Evolutionary conservation across 2,797 vertebrate species (phyloP).

Genomic region (Mionectes olivaceus): DNA sequence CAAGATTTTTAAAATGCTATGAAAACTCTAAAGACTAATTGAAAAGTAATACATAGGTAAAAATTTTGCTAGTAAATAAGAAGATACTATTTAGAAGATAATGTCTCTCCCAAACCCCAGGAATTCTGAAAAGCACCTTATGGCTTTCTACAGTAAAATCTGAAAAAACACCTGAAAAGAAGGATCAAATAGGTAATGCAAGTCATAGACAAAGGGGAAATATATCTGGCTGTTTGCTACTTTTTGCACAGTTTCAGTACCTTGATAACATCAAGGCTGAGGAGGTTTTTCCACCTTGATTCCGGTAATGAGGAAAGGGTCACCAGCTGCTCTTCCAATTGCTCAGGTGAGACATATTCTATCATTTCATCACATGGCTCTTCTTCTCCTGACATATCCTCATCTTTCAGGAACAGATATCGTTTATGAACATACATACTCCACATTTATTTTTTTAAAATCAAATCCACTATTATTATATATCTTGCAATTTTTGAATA

Average conservation of each 20-base stretch:
- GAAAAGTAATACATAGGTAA: not conserved
- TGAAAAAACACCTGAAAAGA: not conserved
- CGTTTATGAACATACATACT: not conserved
- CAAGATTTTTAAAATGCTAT: not conserved
- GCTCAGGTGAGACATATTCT: conserved; percentile 87
- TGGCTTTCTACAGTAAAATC: not conserved
- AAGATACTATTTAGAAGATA: not conserved
- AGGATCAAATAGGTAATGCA: not conserved
- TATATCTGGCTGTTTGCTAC: not conserved
- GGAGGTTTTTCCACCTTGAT: conserved; percentile 93
- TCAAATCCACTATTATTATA: rapidly evolving
- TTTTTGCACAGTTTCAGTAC: conserved; percentile 66
- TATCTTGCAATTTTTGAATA: not conserved
- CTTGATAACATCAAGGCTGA: conserved; percentile 93
- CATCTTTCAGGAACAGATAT: conserved; percentile 59
- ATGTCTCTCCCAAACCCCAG: not conserved
- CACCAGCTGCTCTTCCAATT: conserved; percentile 87
- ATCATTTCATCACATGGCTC: conserved; percentile 81
- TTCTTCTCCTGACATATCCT: conserved; percentile 72
- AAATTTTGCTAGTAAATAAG: not conserved
- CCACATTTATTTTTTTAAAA: not conserved
- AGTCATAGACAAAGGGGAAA: not conserved
- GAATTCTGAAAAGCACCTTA: not conserved
- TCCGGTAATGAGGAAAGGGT: conserved; percentile 91
- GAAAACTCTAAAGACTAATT: not conserved